Evolutionary conservation across 2,113 vertebrate genomes (phyloP).

Genomic region (Stigmatopora nigra): DNA sequence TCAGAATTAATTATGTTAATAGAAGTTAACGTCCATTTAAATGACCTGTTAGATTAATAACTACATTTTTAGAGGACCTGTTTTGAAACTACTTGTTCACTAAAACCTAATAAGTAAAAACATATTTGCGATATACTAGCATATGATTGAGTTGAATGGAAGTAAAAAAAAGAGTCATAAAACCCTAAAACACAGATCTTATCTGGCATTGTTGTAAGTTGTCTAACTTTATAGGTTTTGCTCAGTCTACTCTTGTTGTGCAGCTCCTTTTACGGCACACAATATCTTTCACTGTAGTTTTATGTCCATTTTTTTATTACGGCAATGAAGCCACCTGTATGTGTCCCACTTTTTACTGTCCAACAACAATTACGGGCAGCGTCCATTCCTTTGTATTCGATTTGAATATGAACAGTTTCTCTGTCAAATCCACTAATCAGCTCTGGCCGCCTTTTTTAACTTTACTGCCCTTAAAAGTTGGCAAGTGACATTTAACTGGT

Average conservation of each 20-base stretch:
- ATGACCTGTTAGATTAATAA: too few relatives aligned
- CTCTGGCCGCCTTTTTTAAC: constrained; percentile 48
- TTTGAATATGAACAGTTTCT: constrained; percentile 33
- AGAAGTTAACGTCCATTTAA: too few relatives aligned
- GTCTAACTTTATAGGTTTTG: neutral
- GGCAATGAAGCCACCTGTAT: neutral
- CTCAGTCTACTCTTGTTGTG: neutral
- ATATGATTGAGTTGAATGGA: neutral
- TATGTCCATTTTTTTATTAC: neutral
- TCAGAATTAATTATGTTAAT: too few relatives aligned
- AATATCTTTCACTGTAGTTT: neutral
- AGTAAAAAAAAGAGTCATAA: neutral
- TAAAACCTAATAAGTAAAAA: neutral
- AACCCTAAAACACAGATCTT: neutral
- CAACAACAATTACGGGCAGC: constrained; percentile 28
- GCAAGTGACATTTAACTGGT: constrained; percentile 65
- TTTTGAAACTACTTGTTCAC: neutral
- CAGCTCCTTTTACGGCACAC: neutral
- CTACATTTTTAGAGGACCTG: neutral
- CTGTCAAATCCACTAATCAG: constrained; percentile 55
- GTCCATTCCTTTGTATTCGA: constrained; percentile 47
- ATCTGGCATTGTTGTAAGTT: neutral
- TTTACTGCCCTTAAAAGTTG: constrained; percentile 66
- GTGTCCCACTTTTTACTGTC: neutral
- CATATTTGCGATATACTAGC: neutral